Conservation (phyloP, 2,888 invertebrate genomes). For the Scaeva pyrastri region DNA sequence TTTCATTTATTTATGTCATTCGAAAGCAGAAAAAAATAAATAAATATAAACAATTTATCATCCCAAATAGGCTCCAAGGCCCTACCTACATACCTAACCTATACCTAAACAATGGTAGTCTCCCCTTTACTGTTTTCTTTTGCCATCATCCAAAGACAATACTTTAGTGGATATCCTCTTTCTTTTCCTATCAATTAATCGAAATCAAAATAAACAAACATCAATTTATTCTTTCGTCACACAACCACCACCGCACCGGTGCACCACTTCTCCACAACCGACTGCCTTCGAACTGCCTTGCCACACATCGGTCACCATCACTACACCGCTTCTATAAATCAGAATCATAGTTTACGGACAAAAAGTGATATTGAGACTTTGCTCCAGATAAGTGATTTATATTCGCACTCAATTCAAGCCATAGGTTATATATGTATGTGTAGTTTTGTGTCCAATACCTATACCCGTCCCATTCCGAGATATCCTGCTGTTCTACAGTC, state of each 20-base stretch:
- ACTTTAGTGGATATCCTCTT: slow-evolving; percentile 36
- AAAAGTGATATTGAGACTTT: slow-evolving; percentile 69
- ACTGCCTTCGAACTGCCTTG: no score
- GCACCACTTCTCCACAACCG: no score
- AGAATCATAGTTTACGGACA: slow-evolving; percentile 41
- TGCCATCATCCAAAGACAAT: slow-evolving; percentile 2
- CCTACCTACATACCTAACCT: no score
- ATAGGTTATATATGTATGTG: slow-evolving; percentile 26
- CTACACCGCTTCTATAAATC: slow-evolving; percentile 52
- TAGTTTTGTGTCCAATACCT: no score
- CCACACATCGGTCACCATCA: neutral
- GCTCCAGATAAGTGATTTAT: slow-evolving; percentile 73
- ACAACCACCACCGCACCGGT: neutral
- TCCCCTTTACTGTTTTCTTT: slow-evolving; percentile 1
- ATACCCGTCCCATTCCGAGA: no score
- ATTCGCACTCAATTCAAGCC: slow-evolving; percentile 52
- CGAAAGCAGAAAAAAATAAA: neutral
- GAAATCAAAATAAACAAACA: slow-evolving; percentile 70
- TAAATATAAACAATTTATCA: slow-evolving; percentile 25
- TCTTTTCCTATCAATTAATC: slow-evolving; percentile 68
- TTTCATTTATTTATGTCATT: slow-evolving; percentile 3
- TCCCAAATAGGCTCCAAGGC: neutral
- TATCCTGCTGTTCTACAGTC: neutral
- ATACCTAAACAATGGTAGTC: no score
- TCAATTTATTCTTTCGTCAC: slow-evolving; percentile 49